These are phyloP conservation scores for Augochlora pura DNA, from an alignment of 1,140 invertebrate genomes.

Conservation along the genomic window DNA sequence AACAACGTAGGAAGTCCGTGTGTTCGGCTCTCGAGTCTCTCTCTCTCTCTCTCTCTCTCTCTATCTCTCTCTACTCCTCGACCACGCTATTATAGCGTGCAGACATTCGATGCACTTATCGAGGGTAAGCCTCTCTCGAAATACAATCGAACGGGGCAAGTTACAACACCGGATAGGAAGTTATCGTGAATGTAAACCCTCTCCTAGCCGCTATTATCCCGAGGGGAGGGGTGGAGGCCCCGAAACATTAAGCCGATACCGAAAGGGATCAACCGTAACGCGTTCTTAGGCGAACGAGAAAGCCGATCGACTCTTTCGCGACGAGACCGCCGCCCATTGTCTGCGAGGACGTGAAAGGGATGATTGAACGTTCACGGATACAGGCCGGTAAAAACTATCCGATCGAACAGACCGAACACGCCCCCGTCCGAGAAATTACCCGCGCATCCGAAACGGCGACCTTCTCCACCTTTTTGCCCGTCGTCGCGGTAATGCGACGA, in stretches of 20 bases:
- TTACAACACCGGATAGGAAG: constrained; percentile 10
- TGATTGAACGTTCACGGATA: not conserved
- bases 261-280: constrained; percentile 43
- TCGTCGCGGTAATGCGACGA: no score
- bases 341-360: constrained; percentile 5
- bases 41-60: no score
- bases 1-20: no score
- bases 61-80: not conserved
- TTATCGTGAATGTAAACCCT: constrained; percentile 34
- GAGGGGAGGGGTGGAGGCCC: no score
- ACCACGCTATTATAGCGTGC: constrained; percentile 21
- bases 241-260: constrained; percentile 43
- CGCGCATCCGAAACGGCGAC: no score
- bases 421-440: no score
- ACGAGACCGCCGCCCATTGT: not conserved
- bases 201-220: constrained; percentile 38
- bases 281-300: not conserved
- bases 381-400: no score
- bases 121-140: constrained; percentile 20
- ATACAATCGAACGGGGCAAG: constrained; percentile 13
- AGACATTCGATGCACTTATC: constrained; percentile 27
- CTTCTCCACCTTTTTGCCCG: no score
- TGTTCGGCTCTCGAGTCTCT: no score
- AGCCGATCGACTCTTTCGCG: constrained; percentile 10
- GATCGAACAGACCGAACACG: no score